These are phyloP conservation scores for Boleophthalmus pectinirostris DNA, from an alignment of 2,113 vertebrate genomes.

Conservation along the genomic window DNA sequence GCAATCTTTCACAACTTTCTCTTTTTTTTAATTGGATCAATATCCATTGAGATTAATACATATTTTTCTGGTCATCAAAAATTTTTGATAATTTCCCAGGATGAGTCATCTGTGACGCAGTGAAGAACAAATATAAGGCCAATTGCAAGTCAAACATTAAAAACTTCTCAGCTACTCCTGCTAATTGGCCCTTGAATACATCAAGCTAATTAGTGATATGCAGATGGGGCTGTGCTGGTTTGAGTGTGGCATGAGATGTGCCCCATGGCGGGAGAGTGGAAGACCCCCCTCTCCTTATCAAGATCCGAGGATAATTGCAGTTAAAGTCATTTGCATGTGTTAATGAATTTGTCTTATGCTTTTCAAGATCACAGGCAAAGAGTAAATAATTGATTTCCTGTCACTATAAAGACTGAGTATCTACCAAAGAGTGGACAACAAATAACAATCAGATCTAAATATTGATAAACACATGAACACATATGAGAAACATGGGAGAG, in stretches of 20 bases:
- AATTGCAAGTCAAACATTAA: constrained; percentile 7
- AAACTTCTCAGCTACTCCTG: constrained; percentile 30
- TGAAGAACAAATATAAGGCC: constrained; percentile 2
- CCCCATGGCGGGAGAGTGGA: constrained; percentile 48
- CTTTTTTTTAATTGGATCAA: not conserved
- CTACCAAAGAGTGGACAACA: constrained; percentile 23
- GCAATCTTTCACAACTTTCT: not conserved
- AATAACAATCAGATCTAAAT: not conserved
- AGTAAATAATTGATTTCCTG: constrained; percentile 63
- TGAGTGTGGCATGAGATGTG: constrained; percentile 61
- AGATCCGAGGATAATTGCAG: constrained; percentile 74
- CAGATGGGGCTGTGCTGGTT: constrained; percentile 66
- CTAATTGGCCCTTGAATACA: constrained; percentile 71
- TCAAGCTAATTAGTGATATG: constrained; percentile 69
- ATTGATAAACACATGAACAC: not conserved
- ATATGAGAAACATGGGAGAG: not conserved
- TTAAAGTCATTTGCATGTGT: constrained; percentile 73
- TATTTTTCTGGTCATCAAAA: not conserved
- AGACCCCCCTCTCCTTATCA: constrained; percentile 55
- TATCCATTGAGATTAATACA: not conserved
- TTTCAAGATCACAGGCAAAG: constrained; percentile 50
- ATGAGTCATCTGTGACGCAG: not conserved
- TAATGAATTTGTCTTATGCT: constrained; percentile 68
- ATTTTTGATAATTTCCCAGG: not conserved
- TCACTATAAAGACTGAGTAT: constrained; percentile 41